A percentile compares a stretch with the other conserved stretches of the same genome.
Conservation (phyloP, 2,113 vertebrate genomes). For the Steatornis caripensis region DNA sequence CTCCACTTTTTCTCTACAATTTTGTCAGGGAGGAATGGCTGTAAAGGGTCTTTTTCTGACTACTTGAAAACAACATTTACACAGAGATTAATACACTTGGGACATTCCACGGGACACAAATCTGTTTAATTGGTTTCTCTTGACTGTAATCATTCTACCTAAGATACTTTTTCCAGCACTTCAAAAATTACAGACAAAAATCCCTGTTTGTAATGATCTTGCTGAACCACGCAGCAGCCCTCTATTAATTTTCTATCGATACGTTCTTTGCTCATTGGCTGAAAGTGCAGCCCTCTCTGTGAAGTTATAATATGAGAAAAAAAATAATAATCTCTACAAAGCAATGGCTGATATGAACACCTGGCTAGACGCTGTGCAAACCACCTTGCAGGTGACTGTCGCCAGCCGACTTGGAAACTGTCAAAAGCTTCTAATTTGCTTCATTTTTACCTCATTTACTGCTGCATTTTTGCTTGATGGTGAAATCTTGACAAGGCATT, state of each 20-base stretch:
- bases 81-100: conserved; percentile 17
- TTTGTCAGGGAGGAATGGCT: background rate
- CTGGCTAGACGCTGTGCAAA: background rate
- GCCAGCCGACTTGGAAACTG: conserved; percentile 29
- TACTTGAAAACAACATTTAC: conserved; percentile 10
- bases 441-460: conserved; percentile 16
- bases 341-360: background rate
- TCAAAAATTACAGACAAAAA: conserved; percentile 18
- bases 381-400: background rate
- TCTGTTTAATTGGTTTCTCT: conserved; percentile 39
- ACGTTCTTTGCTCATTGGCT: background rate
- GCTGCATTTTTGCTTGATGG: background rate
- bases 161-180: background rate
- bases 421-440: conserved; percentile 9
- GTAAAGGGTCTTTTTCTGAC: background rate
- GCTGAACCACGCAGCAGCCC: background rate
- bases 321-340: background rate
- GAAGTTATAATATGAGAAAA: background rate
- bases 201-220: background rate
- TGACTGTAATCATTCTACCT: background rate
- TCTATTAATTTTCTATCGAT: background rate
- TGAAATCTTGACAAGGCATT: conserved; percentile 21
- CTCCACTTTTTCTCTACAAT: background rate
- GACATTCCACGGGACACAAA: background rate
- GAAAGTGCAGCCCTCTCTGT: background rate